These are phyloP conservation scores for Leucophenga montana DNA, from an alignment of 2,888 invertebrate species.

Conservation along the genomic window DNA sequence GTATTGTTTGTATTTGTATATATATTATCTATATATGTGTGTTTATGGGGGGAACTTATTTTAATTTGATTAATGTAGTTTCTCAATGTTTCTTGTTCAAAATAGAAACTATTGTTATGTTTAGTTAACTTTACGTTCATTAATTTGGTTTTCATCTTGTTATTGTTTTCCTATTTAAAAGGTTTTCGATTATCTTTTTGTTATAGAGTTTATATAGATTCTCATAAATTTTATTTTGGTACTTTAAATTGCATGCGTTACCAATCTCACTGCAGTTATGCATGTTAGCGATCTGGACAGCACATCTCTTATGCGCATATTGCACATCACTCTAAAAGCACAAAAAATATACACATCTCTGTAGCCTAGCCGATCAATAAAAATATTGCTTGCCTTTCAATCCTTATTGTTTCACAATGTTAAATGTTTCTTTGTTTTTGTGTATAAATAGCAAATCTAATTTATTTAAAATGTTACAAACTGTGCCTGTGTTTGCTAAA, in stretches of 20 bases:
- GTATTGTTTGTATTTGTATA: not conserved
- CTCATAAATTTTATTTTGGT: not conserved
- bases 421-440: not conserved
- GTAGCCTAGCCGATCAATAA: not conserved
- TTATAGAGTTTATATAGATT: no score
- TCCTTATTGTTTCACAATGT: not conserved
- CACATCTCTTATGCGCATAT: no score
- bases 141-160: not conserved
- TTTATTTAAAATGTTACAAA: constrained; percentile 1
- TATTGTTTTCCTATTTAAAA: not conserved
- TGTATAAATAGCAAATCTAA: constrained; percentile 6
- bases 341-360: constrained; percentile 2
- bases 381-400: constrained; percentile 19
- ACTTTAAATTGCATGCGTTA: not conserved
- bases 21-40: no score
- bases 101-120: constrained; percentile 6
- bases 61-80: constrained; percentile 1
- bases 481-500: constrained; percentile 10
- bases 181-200: not conserved
- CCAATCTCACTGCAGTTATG: not conserved
- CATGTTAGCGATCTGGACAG: no score
- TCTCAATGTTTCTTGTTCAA: not conserved
- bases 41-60: not conserved
- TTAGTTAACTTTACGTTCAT: constrained; percentile 16
- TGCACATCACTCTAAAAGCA: not conserved